Evolutionary conservation across 1,140 invertebrate genomes (phyloP), one percentile per base, ranked within the genome.

Genomic region (Listronotus bonariensis): DNA sequence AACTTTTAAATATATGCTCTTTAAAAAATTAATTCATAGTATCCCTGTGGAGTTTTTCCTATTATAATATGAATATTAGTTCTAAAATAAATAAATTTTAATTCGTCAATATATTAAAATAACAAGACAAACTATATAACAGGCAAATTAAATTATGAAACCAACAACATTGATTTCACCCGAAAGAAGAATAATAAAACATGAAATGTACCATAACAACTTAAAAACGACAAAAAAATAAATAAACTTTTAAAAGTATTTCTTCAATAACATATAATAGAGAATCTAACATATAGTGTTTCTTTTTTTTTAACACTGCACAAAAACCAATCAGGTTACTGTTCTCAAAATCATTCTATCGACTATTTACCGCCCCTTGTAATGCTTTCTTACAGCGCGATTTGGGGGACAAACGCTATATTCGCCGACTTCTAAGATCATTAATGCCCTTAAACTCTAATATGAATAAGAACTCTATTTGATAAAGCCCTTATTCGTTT

Each of bases 211-310:
- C 20, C 40, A 55, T 58, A 72, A 72, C 69, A 72, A 72, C 67
- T 69, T 69, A 69, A 72, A 65, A 68, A 65, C 59, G 65, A 69
- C 55, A 67, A 68, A 65, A 64, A 72, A 58, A 65, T 45, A 68
- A 72, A 68, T 68, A 72, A 11, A 45, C 43, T 64, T 64, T 60
- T 62, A 62, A 62, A 60, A 72, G 68, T 70, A 70, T 70, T 69
- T 66, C 70, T 74, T 73, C 65, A 43, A 64, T 73, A 74, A 74
- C 72, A 75, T 74, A 75, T 72, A 74, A 75, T 75, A 74, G 72
- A 75, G 68, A 75, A 74, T 75, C 74, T 75, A 75, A 75, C 74
- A 75, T 73, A 74, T 75, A 71, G 73, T 75, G 55, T 66, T 52
- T 54, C 52, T 43, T 26, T 65, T 59, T 43, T 63, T 72, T 56